Evolutionary conservation across 1,140 invertebrate species (phyloP).

Genomic region (Rhyacophila brunnea): DNA sequence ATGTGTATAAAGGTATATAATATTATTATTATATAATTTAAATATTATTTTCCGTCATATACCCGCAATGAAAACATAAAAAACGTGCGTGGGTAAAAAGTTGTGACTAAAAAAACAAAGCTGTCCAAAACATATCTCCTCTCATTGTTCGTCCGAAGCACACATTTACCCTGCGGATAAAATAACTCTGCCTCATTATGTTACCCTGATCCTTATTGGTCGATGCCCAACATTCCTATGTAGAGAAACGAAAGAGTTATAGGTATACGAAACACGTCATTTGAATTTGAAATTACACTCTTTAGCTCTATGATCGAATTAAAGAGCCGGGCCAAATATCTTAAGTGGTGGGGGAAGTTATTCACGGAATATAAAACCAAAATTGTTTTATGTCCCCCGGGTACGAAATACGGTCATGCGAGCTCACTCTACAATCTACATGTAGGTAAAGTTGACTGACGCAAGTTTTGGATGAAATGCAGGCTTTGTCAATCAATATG

Average conservation of each 20-base stretch:
- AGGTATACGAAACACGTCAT: conserved; percentile 35
- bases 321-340: conserved; percentile 9
- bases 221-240: conserved; percentile 24
- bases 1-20: too few relatives aligned
- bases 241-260: conserved; percentile 23
- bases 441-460: neutral
- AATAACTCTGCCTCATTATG: conserved; percentile 30
- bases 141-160: conserved; percentile 19
- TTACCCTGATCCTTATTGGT: conserved; percentile 31
- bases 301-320: conserved; percentile 35
- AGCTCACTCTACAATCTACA: neutral
- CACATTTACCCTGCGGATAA: conserved; percentile 31
- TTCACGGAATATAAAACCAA: conserved; percentile 27
- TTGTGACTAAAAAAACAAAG: neutral
- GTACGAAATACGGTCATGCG: conserved; percentile 19
- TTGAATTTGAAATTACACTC: conserved; percentile 37
- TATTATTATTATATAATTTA: too few relatives aligned
- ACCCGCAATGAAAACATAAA: too few relatives aligned
- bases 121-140: conserved; percentile 22
- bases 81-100: too few relatives aligned
- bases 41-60: too few relatives aligned
- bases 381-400: conserved; percentile 33
- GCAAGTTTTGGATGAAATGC: neutral
- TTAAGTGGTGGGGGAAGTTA: conserved; percentile 14
- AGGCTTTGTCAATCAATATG: too few relatives aligned